Conservation (phyloP, 2,797 vertebrate genomes). For the Anguilla pacifica region DNA sequence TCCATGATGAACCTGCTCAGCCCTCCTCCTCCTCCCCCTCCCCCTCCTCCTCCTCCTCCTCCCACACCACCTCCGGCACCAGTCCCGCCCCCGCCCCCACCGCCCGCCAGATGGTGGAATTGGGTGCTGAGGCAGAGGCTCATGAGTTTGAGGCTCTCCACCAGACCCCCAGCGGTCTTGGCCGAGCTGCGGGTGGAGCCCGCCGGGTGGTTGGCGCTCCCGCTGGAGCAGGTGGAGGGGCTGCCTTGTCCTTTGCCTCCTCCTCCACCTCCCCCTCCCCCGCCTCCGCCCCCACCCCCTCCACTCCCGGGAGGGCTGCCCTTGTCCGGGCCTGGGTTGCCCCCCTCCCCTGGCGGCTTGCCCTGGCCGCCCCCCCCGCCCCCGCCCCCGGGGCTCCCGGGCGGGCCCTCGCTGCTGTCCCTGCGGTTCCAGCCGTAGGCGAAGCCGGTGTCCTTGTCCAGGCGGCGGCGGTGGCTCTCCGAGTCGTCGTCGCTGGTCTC, state of each 20-base stretch:
- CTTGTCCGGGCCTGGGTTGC: conserved; percentile 79
- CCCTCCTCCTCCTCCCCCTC: conserved; percentile 47
- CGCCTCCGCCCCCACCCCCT: conserved; percentile 52
- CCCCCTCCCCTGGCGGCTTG: conserved; percentile 81
- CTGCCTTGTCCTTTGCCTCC: conserved; percentile 78
- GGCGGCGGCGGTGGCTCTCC: conserved; percentile 86
- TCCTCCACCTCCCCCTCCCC: conserved; percentile 56
- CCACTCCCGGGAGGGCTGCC: conserved; percentile 77
- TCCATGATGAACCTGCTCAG: conserved; percentile 77
- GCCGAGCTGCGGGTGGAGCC: conserved; percentile 71
- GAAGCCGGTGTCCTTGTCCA: conserved; percentile 90
- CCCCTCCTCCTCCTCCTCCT: conserved; percentile 46
- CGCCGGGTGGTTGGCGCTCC: conserved; percentile 65
- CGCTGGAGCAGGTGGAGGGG: conserved; percentile 78
- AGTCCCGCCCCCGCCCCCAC: conserved; percentile 37
- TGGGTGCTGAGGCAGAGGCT: conserved; percentile 91
- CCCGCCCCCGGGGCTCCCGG: conserved; percentile 71
- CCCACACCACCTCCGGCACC: conserved; percentile 52
- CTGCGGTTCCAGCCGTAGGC: conserved; percentile 87
- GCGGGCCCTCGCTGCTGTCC: conserved; percentile 93
- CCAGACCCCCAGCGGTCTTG: conserved; percentile 81
- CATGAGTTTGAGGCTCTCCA: conserved; percentile 93
- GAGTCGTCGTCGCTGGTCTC: conserved; percentile 98
- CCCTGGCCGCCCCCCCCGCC: conserved; percentile 66
- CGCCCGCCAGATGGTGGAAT: conserved; percentile 75